Evolutionary conservation across 2,888 invertebrate species (phyloP).

Genomic region (Drosophila borealis): DNA sequence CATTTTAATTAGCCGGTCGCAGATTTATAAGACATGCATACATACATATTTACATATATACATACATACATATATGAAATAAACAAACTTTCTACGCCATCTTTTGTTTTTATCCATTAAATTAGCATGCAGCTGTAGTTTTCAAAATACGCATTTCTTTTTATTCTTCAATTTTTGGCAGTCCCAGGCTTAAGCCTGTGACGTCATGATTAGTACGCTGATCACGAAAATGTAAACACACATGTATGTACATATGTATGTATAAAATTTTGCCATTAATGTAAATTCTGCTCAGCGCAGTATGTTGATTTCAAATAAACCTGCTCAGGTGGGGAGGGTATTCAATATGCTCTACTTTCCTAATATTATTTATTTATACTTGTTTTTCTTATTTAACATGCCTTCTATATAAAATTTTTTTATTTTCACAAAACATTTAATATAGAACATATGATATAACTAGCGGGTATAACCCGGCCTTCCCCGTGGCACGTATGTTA

Average conservation of each 20-base stretch:
- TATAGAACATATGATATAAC: too few species aligned
- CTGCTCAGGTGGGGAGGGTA: neutral
- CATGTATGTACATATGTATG: too few species aligned
- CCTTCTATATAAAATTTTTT: too few species aligned
- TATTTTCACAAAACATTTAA: too few species aligned
- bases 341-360: too few species aligned
- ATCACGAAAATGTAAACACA: conserved; percentile 4
- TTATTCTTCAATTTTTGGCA: conserved; percentile 6
- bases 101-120: conserved; percentile 1
- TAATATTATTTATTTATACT: too few species aligned
- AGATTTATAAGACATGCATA: conserved; percentile 5
- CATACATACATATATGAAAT: conserved; percentile 7
- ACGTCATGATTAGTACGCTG: conserved; percentile 1
- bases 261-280: neutral
- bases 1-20: conserved; percentile 14
- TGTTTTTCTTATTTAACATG: too few species aligned
- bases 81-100: conserved; percentile 10
- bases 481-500: too few species aligned
- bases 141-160: conserved; percentile 12
- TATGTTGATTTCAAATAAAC: neutral
- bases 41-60: neutral
- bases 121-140: conserved; percentile 12
- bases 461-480: too few species aligned
- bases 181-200: conserved; percentile 2
- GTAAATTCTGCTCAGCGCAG: neutral